A percentile compares a stretch with the other conserved stretches of the same genome.
Conservation (phyloP, 2,797 vertebrate genomes). For the Podarcis siculus region DNA sequence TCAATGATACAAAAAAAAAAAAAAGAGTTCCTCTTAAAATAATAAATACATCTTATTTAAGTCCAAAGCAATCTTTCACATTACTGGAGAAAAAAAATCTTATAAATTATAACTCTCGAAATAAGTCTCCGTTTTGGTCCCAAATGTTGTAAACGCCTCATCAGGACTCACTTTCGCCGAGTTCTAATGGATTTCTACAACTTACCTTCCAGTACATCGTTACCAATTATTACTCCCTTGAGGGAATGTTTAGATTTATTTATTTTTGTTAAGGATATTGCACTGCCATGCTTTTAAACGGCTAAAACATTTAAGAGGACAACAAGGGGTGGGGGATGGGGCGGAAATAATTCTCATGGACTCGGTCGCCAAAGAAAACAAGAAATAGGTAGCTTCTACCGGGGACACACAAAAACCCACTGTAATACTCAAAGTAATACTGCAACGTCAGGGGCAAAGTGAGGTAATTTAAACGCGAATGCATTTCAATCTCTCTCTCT, state of each 20-base stretch:
- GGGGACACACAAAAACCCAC: conserved; percentile 79
- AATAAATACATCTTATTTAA: conserved; percentile 94
- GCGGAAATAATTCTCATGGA: conserved; percentile 72
- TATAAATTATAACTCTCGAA: conserved; percentile 88
- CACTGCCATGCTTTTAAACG: conserved; percentile 78
- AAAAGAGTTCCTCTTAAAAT: conserved; percentile 86
- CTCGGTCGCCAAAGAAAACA: conserved; percentile 73
- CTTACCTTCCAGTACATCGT: conserved; percentile 96
- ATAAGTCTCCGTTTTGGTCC: conserved; percentile 64
- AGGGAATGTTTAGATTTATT: conserved; percentile 58
- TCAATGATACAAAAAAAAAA: conserved; percentile 91
- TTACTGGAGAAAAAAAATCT: conserved; percentile 77
- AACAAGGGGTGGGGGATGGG: background rate
- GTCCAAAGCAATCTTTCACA: conserved; percentile 86
- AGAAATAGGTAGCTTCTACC: conserved; percentile 81
- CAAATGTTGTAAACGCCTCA: conserved; percentile 65
- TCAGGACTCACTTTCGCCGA: conserved; percentile 76
- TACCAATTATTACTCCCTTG: conserved; percentile 57
- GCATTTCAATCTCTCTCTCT: conserved; percentile 54
- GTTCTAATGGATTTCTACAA: conserved; percentile 87
- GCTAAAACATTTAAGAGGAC: conserved; percentile 65
- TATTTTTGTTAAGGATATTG: conserved; percentile 68
- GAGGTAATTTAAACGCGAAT: conserved; percentile 95
- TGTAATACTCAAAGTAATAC: conserved; percentile 76
- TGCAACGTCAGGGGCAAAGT: conserved; percentile 79